Evolutionary conservation across 2,888 invertebrate species (phyloP), one percentile per base, ranked within the genome.

Genomic region (Baronia brevicornis): DNA sequence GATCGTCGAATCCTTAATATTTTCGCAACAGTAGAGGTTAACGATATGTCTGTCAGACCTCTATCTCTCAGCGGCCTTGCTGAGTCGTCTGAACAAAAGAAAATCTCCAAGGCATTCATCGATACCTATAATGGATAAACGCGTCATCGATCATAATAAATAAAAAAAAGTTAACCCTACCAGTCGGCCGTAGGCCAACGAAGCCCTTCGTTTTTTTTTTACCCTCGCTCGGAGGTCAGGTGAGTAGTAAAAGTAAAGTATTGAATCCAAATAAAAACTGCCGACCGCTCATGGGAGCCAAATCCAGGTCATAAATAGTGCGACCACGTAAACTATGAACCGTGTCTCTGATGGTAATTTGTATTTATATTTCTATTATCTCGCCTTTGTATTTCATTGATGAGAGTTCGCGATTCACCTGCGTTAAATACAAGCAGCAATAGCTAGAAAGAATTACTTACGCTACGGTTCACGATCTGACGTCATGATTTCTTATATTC

Each of bases 251-350:
- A 71, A 63, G 58, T 57, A 62, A 68, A 60, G 65, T 61, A 62
- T 62, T 56, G 64, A 65, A 66, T 57, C 57, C 62, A 71, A 73
- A 69, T 62, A 61, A 65, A 60, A 60, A 53, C 9, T 2, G 10
- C 47, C 53, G 47, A 52, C 51, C 51, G 51, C 53, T 57, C 60
- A 52, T 71, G 70, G 63, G 67, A 70, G 63, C 60, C 54, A 52
- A 65, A 70, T 61, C 60, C 74, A 64, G 71, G 71, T 74, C 73
- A 72, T 73, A 73, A 73, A 71, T 50, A 51, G 39, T 41, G 51
- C 41, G 51, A 45, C 57, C 47, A 46, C 60, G 47, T 44, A 48
- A 46, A 59, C 46, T 44, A 12, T 24, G 31, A 24, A 26, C 28
- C 22, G 5, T 8, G 7, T n/a, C 3, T 24, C 8, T 18, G 7